Base-by-base conservation (phyloP, 2,888 invertebrate genomes). In the Euzetes globulus region DNA sequence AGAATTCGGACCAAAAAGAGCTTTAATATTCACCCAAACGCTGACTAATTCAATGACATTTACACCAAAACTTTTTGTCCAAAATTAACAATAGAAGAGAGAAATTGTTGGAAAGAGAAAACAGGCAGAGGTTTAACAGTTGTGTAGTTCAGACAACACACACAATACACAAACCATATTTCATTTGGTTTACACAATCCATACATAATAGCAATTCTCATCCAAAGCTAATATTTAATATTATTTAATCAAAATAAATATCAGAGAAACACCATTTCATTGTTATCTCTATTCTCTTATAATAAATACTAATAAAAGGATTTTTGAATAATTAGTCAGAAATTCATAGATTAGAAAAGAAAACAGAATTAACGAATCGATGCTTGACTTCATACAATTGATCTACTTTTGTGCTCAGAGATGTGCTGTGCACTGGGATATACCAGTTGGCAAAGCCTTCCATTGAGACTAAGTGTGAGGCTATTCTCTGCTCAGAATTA, bases 21-120 rank as follows among this genome's bases (percentile, higher is more conserved):
- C 63, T 63, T 63, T 63, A 63, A 63, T 63, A 63, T 63, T 63
- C 63, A 63, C 63, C 63, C 63, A 63, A 63, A 63, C 29, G 63
- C 63, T 63, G 63, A 63, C 63, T 63, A 63, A 63, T 63, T 63
- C 63, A 63, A 29, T 63, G 63, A 63, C 63, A 63, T 63, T 63
- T 63, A 63, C 33, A 63, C 63, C 63, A 63, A 63, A 63, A 63
- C 17, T 63, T 63, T 55, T 63, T 63, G 63, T 37, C 6, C 63
- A 63, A 63, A 63, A 63, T 63, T 63, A 63, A 63, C 63, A 63
- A 63, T 63, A 33, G 63, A 63, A 5, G 25, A 27, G n/a, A 63
- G 63, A 33, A 15, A n/a, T n/a, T n/a, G n/a, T n/a, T 22, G 29
- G 9, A 29, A 55, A 55, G 55, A 33, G 33, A 33, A 63, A 29